phyloP scores from a whole-genome alignment of 2,888 invertebrate genomes.

The Drosophila anomelani region DNA sequence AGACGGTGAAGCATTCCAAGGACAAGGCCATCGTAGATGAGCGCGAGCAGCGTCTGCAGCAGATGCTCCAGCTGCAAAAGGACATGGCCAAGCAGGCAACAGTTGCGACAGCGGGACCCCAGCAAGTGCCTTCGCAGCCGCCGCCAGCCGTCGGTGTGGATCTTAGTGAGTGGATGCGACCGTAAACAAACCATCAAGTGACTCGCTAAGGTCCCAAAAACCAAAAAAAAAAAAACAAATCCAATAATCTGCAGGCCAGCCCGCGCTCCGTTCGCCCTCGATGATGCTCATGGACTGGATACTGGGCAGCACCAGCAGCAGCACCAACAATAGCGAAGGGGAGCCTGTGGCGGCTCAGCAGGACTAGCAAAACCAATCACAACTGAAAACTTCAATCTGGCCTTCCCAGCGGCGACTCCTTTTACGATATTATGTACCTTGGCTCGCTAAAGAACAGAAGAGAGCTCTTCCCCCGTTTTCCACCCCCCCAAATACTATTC shows the following conservation, averaged over 20 bases:
- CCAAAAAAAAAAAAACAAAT: neutral
- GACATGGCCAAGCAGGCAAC: conserved; percentile 89
- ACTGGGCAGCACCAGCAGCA: conserved; percentile 87
- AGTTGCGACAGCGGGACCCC: conserved; percentile 79
- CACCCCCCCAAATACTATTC: neutral
- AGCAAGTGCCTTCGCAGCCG: conserved; percentile 14
- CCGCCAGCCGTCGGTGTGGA: conserved; percentile 88
- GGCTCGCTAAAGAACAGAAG: conserved; percentile 33
- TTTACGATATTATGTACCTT: conserved; percentile 67
- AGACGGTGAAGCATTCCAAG: conserved; percentile 89
- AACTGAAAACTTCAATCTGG: conserved; percentile 6
- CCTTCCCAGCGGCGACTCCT: conserved; percentile 46
- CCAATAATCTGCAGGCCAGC: conserved; percentile 86
- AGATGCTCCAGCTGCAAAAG: conserved; percentile 90
- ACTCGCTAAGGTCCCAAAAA: neutral
- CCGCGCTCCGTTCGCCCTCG: conserved; percentile 91
- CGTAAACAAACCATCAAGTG: neutral
- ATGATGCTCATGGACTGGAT: conserved; percentile 93
- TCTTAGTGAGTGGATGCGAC: conserved; percentile 86
- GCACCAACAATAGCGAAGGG: conserved; percentile 53
- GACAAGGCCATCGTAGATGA: conserved; percentile 91
- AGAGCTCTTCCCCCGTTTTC: conserved; percentile 13
- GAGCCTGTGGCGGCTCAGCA: conserved; percentile 33
- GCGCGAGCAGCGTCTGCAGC: conserved; percentile 90
- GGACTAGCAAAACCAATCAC: conserved; percentile 17